A percentile compares a stretch with the other conserved stretches of the same genome.
These are phyloP conservation scores for Syrista parreyssii DNA, from an alignment of 2,888 invertebrate genomes.

Conservation along the genomic window DNA sequence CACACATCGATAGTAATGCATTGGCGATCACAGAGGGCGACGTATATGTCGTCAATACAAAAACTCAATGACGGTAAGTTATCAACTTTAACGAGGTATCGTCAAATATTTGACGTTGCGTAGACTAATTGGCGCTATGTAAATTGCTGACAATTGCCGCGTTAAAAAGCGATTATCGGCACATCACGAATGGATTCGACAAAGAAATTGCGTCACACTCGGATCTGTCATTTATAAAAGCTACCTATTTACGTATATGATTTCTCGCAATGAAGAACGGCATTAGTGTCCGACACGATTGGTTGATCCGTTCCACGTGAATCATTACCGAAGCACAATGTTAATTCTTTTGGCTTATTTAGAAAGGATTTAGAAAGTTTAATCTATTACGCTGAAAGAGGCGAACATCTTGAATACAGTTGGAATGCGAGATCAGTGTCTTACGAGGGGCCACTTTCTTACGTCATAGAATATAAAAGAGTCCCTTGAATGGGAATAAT, in stretches of 20 bases:
- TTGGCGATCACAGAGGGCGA: too few species aligned
- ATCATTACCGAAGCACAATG: too few species aligned
- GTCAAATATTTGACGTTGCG: slow-evolving; percentile 27
- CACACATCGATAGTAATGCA: too few species aligned
- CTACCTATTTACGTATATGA: not conserved
- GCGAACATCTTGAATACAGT: not conserved
- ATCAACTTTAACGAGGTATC: slow-evolving; percentile 20
- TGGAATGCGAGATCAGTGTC: too few species aligned
- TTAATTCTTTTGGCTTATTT: slow-evolving; percentile 25
- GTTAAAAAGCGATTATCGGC: slow-evolving; percentile 29
- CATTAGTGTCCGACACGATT: too few species aligned
- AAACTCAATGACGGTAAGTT: too few species aligned
- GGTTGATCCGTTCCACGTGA: too few species aligned
- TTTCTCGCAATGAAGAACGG: too few species aligned
- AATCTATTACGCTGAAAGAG: slow-evolving; percentile 39
- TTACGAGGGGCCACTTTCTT: too few species aligned
- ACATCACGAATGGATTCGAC: slow-evolving; percentile 30
- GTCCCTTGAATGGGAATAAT: too few species aligned
- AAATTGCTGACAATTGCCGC: slow-evolving; percentile 24
- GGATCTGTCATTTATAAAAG: not conserved
- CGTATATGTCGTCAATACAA: too few species aligned
- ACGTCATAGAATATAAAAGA: too few species aligned
- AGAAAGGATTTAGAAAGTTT: slow-evolving; percentile 52
- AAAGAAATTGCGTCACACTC: slow-evolving; percentile 30
- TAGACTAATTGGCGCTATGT: slow-evolving; percentile 18